Conservation (phyloP, 92 coral and sea anemone genomes). For the Ricordea florida region DNA sequence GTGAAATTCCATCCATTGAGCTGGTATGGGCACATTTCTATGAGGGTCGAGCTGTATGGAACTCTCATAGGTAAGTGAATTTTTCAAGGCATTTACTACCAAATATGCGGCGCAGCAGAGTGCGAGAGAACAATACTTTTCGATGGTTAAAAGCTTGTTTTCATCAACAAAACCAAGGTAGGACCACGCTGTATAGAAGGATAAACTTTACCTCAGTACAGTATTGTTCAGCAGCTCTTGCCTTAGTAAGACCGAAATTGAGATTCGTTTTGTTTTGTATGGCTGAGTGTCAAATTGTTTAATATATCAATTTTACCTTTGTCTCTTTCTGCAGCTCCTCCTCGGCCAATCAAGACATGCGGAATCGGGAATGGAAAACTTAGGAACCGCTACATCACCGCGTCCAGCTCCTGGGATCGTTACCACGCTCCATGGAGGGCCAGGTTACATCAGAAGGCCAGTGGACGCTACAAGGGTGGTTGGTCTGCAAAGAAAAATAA, state of each 20-base stretch:
- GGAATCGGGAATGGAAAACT: slow-evolving; percentile 55
- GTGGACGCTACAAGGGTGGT: slow-evolving; percentile 71
- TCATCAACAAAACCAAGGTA: too few relatives aligned
- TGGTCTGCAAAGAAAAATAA: slow-evolving; percentile 82
- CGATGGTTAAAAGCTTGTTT: too few relatives aligned
- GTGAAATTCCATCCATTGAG: slow-evolving; percentile 70
- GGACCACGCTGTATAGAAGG: too few relatives aligned
- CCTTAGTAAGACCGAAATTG: too few relatives aligned
- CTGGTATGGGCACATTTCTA: slow-evolving; percentile 77
- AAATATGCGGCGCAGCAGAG: too few relatives aligned
- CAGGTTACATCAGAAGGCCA: slow-evolving; percentile 59
- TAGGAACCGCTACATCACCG: slow-evolving; percentile 55
- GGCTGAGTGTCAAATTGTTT: too few relatives aligned
- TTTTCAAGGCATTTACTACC: too few relatives aligned
- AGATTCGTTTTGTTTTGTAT: too few relatives aligned
- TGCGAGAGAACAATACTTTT: too few relatives aligned
- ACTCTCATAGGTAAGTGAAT: slow-evolving; percentile 19
- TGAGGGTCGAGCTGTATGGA: slow-evolving; percentile 82
- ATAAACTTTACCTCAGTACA: too few relatives aligned
- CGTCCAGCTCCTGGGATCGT: slow-evolving; percentile 58
- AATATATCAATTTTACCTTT: not conserved
- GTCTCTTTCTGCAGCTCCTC: slow-evolving; percentile 21
- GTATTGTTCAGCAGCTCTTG: too few relatives aligned
- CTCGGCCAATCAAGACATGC: slow-evolving; percentile 28
- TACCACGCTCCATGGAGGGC: slow-evolving; percentile 78